Conservation (phyloP, 2,888 invertebrate genomes). For the Drosophila neotestacea region DNA sequence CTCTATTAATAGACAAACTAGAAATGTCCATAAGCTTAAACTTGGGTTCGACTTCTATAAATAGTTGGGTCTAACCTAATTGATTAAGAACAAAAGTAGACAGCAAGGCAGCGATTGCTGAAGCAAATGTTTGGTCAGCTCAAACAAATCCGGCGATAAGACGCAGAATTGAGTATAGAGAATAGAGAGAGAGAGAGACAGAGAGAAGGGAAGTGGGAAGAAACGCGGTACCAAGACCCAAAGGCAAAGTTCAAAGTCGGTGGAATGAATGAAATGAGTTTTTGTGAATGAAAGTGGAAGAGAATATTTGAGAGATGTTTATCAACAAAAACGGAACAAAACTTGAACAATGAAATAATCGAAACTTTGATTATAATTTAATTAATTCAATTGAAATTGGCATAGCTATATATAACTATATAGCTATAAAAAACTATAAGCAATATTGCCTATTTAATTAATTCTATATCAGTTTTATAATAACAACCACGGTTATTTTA, state of each 20-base stretch:
- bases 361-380: conserved; percentile 1
- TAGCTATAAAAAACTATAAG: background rate
- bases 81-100: conserved; percentile 38
- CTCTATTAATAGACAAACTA: conserved; percentile 33
- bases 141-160: conserved; percentile 45
- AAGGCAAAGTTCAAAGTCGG: conserved; percentile 33
- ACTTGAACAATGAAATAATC: conserved; percentile 4
- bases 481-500: no score
- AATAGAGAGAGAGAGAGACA: background rate
- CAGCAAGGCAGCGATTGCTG: conserved; percentile 25
- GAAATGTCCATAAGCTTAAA: conserved; percentile 16
- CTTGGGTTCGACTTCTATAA: conserved; percentile 31
- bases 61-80: conserved; percentile 45
- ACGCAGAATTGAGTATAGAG: background rate
- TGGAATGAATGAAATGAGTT: conserved; percentile 28
- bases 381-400: background rate
- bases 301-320: conserved; percentile 17
- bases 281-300: conserved; percentile 42
- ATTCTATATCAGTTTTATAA: no score
- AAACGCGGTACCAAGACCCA: background rate
- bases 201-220: background rate
- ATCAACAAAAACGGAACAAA: conserved; percentile 4
- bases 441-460: background rate
- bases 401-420: background rate
- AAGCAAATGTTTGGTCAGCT: conserved; percentile 37